Conservation (phyloP, 2,797 vertebrate genomes). For the Babyrousa celebensis region DNA sequence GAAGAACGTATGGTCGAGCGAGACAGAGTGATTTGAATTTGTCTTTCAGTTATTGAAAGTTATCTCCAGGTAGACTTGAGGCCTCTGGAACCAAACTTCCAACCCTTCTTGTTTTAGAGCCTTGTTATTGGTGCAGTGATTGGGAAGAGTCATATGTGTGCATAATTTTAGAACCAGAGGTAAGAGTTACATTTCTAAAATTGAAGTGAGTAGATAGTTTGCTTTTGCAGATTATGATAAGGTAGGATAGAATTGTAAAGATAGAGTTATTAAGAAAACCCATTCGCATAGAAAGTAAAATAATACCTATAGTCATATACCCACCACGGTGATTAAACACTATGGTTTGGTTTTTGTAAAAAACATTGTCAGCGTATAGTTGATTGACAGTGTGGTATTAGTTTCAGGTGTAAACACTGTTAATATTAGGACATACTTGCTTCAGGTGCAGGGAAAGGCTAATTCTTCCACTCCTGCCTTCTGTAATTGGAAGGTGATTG, state of each 20-base stretch:
- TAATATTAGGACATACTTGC: neutral
- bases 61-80: neutral
- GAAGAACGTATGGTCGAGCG: neutral
- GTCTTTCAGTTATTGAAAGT: neutral
- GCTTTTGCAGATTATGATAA: neutral
- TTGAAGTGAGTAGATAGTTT: slow-evolving; percentile 48
- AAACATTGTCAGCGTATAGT: too few relatives aligned
- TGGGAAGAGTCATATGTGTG: neutral
- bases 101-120: neutral
- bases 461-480: neutral
- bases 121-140: neutral
- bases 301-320: neutral
- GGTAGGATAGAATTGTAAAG: neutral
- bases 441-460: neutral
- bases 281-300: neutral
- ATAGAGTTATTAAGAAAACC: neutral
- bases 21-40: neutral
- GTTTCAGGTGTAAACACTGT: neutral
- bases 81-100: neutral
- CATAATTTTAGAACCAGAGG: slow-evolving; percentile 47
- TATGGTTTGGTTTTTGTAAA: too few relatives aligned
- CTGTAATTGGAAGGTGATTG: neutral
- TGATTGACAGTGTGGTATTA: too few relatives aligned
- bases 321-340: neutral
- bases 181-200: neutral